Percentiles rank a stretch among this genome's conserved stretches.
These are phyloP conservation scores for Microchrysa polita DNA, from an alignment of 2,888 invertebrate species.

Conservation along the genomic window DNA sequence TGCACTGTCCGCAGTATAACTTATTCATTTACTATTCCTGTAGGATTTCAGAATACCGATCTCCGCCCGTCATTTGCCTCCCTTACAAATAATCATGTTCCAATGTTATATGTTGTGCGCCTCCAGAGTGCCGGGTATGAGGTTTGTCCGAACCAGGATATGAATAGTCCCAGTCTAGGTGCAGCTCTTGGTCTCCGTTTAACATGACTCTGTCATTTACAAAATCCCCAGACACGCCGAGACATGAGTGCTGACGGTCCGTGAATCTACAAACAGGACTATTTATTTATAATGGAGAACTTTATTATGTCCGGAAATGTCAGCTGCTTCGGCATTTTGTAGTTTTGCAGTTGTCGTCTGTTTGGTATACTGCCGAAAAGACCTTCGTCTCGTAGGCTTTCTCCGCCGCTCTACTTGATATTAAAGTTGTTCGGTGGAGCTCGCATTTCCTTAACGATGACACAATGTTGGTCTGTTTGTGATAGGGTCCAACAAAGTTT, in stretches of 20 bases:
- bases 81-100: neutral
- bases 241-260: neutral
- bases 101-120: neutral
- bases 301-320: conserved; percentile 31
- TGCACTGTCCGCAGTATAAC: too few species aligned
- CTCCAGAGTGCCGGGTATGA: neutral
- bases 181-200: neutral
- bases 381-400: neutral
- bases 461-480: too few species aligned
- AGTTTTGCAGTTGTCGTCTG: conserved; percentile 17
- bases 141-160: neutral
- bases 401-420: neutral
- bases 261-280: neutral
- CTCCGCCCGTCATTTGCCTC: neutral
- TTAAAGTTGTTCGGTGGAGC: too few species aligned
- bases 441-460: too few species aligned
- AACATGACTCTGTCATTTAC: conserved; percentile 27
- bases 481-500: too few species aligned
- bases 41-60: neutral
- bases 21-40: too few species aligned
- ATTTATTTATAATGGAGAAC: conserved; percentile 29
- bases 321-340: conserved; percentile 33
- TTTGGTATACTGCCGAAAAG: too few species aligned
- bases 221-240: conserved; percentile 11
- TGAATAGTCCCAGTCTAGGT: neutral